A percentile compares a stretch with the other conserved stretches of the same genome.
Evolutionary conservation across 2,797 vertebrate genomes (phyloP).

Genomic region (Lateolabrax maculatus): DNA sequence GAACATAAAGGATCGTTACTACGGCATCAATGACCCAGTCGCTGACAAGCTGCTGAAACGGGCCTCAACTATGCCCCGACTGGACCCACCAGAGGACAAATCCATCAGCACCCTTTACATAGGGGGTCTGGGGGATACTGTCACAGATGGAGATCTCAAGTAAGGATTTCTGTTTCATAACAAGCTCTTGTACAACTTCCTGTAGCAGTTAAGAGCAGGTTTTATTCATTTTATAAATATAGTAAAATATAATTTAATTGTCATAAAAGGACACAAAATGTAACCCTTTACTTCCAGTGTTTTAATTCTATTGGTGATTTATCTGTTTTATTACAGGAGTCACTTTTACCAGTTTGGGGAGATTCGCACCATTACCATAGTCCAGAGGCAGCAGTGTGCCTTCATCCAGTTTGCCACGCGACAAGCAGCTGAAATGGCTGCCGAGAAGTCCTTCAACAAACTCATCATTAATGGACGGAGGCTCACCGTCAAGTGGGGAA

Average conservation of each 20-base stretch:
- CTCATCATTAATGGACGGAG: constrained; percentile 96
- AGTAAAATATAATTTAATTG: neutral
- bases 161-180: constrained; percentile 59
- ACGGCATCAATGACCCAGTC: constrained; percentile 98
- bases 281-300: neutral
- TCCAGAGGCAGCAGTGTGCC: constrained; percentile 97
- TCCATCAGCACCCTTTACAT: constrained; percentile 97
- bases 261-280: neutral
- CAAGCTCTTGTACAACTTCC: neutral
- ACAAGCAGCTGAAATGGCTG: constrained; percentile 93
- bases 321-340: constrained; percentile 84
- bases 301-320: neutral
- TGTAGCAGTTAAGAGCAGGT: rapidly evolving
- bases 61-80: constrained; percentile 96
- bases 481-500: constrained; percentile 99
- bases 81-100: constrained; percentile 98
- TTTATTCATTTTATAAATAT: neutral
- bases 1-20: constrained; percentile 99
- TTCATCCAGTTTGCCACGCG: constrained; percentile 98
- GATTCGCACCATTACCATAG: constrained; percentile 96
- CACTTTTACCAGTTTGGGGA: constrained; percentile 99
- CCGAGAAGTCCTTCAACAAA: constrained; percentile 99
- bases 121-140: constrained; percentile 95
- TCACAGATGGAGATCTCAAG: constrained; percentile 97
- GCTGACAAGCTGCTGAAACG: constrained; percentile 97